A percentile compares a stretch with the other conserved stretches of the same genome.
Conservation (phyloP, 2,888 invertebrate species). For the Galeruca laticollis region DNA sequence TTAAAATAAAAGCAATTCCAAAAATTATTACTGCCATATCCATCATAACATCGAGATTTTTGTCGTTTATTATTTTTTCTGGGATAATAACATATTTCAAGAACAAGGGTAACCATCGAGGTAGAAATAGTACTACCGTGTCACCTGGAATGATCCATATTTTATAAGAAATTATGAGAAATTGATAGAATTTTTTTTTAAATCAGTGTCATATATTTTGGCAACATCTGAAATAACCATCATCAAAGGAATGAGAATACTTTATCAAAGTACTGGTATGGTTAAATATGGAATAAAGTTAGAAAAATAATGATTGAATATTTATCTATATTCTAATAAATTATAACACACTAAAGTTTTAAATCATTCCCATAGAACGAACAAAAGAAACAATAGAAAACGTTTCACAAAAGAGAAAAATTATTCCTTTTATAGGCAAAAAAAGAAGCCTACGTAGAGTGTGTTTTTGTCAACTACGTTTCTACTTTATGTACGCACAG, state of each 20-base stretch:
- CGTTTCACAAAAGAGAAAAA: conserved; percentile 22
- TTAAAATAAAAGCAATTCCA: no score
- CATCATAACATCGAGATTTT: no score
- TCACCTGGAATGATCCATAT: conserved; percentile 8
- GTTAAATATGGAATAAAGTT: no score
- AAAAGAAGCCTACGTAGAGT: conserved; percentile 12
- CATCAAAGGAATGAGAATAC: no score
- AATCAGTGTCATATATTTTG: no score
- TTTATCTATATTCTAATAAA: not conserved
- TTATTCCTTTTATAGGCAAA: conserved; percentile 17
- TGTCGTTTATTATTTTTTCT: no score
- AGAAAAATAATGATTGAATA: not conserved
- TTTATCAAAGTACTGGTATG: no score
- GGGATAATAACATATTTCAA: conserved; percentile 32
- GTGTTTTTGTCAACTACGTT: conserved; percentile 29
- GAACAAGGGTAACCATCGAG: conserved; percentile 27
- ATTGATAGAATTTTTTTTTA: not conserved
- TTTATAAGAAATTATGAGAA: not conserved
- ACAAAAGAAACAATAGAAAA: not conserved
- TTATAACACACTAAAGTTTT: not conserved
- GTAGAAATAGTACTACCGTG: conserved; percentile 27
- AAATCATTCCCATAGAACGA: not conserved
- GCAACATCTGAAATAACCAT: no score
- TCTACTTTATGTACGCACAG: conserved; percentile 20
- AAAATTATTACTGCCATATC: no score